Evolutionary conservation across 23 tunicate species (phyloP).

Genomic region (Oikopleura albicans): DNA sequence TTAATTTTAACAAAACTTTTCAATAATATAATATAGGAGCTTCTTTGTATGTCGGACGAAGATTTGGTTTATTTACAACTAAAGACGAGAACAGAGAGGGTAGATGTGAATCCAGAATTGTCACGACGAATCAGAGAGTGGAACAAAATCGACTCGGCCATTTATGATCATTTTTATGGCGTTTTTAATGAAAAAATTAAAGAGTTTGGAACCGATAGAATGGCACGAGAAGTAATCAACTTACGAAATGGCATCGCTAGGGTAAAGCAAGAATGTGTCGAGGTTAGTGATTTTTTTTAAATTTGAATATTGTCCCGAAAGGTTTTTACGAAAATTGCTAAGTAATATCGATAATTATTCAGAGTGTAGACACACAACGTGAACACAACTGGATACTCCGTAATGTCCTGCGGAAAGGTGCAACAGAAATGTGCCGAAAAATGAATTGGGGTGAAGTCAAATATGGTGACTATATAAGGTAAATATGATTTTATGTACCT

Average conservation of each 20-base stretch:
- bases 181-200: slow-evolving; percentile 28
- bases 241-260: slow-evolving; percentile 18
- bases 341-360: too few species aligned
- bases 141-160: slow-evolving; percentile 46
- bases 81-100: slow-evolving; percentile 48
- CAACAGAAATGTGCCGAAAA: slow-evolving; percentile 13
- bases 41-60: slow-evolving; percentile 58
- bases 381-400: neutral
- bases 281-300: too few species aligned
- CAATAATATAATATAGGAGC: slow-evolving; percentile 20
- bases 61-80: slow-evolving; percentile 48
- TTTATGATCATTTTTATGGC: slow-evolving; percentile 41
- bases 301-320: too few species aligned
- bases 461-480: slow-evolving; percentile 13
- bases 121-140: slow-evolving; percentile 34
- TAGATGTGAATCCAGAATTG: neutral
- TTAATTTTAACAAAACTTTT: too few species aligned
- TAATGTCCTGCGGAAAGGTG: slow-evolving; percentile 18
- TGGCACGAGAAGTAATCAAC: slow-evolving; percentile 28
- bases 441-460: slow-evolving; percentile 16
- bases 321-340: too few species aligned
- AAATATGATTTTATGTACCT: neutral
- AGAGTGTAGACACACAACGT: neutral
- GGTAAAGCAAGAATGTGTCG: neutral
- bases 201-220: slow-evolving; percentile 34